These are phyloP conservation scores for Oikopleura vanhoeffeni DNA, from an alignment of 23 tunicate genomes.

Conservation along the genomic window DNA sequence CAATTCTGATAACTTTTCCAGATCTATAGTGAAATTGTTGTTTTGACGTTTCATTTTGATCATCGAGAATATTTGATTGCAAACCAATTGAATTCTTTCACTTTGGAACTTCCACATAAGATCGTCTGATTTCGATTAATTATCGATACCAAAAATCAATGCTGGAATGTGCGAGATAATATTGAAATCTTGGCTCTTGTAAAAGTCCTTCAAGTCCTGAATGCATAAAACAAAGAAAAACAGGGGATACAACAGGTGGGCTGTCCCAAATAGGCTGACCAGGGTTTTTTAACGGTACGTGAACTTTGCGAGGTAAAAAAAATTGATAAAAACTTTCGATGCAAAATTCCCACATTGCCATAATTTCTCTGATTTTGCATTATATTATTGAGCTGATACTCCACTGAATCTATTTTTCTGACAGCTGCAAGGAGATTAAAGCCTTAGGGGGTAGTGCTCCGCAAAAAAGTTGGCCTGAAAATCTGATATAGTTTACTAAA, in stretches of 20 bases:
- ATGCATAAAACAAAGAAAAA: conserved; percentile 44
- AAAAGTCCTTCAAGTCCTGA: conserved; percentile 71
- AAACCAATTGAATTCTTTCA: neutral
- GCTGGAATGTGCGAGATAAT: conserved; percentile 41
- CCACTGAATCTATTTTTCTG: too few relatives aligned
- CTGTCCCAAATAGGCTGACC: neutral
- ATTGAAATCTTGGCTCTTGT: conserved; percentile 61
- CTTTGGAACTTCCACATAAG: conserved; percentile 28
- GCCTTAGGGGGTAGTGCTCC: too few relatives aligned
- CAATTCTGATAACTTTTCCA: conserved; percentile 18
- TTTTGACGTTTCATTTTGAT: conserved; percentile 57
- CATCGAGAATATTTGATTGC: conserved; percentile 30
- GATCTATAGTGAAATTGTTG: conserved; percentile 60
- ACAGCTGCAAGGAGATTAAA: too few relatives aligned
- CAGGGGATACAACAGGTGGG: conserved; percentile 14
- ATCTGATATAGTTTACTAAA: too few relatives aligned
- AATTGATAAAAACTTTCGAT: too few relatives aligned
- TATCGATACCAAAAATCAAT: conserved; percentile 36
- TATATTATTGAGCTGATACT: too few relatives aligned
- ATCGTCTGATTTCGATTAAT: conserved; percentile 55
- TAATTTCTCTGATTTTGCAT: too few relatives aligned
- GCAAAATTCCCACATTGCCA: too few relatives aligned
- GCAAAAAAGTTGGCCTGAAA: too few relatives aligned
- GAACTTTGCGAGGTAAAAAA: too few relatives aligned
- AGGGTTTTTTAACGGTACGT: too few relatives aligned